Base-by-base conservation (phyloP, 2,113 vertebrate species). In the Eudyptes chrysolophus region DNA sequence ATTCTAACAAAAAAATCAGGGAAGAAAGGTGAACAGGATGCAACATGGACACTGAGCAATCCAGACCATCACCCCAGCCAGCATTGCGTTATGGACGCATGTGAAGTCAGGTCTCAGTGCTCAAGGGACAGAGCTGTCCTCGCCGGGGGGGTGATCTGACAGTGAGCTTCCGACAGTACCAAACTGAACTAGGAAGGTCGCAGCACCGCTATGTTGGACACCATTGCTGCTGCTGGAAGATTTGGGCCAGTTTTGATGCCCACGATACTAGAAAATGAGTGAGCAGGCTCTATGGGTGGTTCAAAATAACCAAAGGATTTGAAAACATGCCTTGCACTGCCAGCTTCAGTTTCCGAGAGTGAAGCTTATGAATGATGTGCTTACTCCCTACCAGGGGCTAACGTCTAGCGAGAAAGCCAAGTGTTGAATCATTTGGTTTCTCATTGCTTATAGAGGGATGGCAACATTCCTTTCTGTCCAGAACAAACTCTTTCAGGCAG, bases 11-110 rank as follows among this genome's bases (percentile, higher is more conserved):
- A 68, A 27, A 92, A 51, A 36, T 20, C 1, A 1, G 36, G 42
- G 48, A 49, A 49, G 57, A 27, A 55, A 71, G n/a, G 19, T 26
- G 16, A 38, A 12, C 7, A 14, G 78, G 38, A 29, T 57, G 61
- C 20, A 84, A 29, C 21, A 10, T 0, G 10, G 38, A 25, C 26
- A 29, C 34, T 7, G 54, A 90, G 55, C 34, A 26, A 30, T 4
- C 38, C 72, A 24, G 44, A 10, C 9, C 25, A 24, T 17, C 34
- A 16, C 26, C 30, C 52, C 40, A 49, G 64, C 34, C 79, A 38
- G 30, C 57, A 48, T 3, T 3, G 0, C 1, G 2, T 6, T 29
- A 4, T 0, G 44, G 51, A 54, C 2, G 0, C 13, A 1, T 1
- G 10, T 6, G 4, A 16, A 20, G 34, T 6, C 69, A 57, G 57